Conservation (phyloP, 92 coral and sea anemone species). For the Bergia sp. region DNA sequence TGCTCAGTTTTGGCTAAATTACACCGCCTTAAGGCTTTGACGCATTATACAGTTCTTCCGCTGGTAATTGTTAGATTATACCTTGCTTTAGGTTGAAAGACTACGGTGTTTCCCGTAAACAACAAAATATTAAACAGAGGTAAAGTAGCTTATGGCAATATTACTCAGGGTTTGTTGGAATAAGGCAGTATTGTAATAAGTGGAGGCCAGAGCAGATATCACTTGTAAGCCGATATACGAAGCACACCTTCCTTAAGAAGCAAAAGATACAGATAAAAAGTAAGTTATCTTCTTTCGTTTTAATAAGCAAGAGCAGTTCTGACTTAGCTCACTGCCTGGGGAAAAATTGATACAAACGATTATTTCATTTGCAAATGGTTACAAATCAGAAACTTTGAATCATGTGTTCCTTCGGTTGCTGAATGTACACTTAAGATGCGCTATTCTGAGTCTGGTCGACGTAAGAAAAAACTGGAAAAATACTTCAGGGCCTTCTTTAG, state of each 20-base stretch:
- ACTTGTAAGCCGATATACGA: neutral
- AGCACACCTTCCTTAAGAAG: neutral
- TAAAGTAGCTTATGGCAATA: neutral
- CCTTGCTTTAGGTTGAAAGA: neutral
- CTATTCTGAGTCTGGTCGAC: too few species aligned
- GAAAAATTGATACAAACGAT: neutral
- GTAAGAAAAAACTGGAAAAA: too few species aligned
- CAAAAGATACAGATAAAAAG: neutral
- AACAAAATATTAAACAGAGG: neutral
- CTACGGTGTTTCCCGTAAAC: neutral
- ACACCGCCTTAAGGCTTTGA: neutral
- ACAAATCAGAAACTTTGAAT: too few species aligned
- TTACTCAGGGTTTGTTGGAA: neutral
- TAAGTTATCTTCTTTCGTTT: neutral
- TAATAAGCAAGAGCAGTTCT: too few species aligned
- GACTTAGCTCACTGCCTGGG: neutral
- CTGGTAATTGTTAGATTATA: neutral
- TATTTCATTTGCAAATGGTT: neutral
- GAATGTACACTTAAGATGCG: neutral
- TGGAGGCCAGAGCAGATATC: too few species aligned
- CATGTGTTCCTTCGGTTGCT: neutral
- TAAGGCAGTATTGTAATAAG: neutral
- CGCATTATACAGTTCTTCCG: neutral
- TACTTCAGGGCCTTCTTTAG: too few species aligned
- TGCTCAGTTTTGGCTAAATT: neutral